Percentiles rank a stretch among this genome's conserved stretches.
These are phyloP conservation scores for Zeugodacus cucurbitae DNA, from an alignment of 1,140 invertebrate genomes.

Conservation along the genomic window DNA sequence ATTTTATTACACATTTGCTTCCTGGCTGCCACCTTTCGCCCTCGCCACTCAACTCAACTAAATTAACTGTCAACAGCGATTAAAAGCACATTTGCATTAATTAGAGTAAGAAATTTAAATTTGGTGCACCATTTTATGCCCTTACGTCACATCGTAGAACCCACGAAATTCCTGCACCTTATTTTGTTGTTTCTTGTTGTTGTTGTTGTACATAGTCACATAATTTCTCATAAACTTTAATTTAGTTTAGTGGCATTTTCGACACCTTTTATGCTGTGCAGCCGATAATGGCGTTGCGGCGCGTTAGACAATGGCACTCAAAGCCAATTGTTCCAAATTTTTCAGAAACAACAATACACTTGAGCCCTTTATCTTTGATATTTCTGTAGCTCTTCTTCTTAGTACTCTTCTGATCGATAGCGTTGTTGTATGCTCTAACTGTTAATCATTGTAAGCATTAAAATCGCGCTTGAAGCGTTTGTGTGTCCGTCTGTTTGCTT, in stretches of 20 bases:
- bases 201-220: not conserved
- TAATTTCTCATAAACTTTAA: conserved; percentile 33
- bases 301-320: not conserved
- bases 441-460: not conserved
- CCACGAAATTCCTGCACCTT: not conserved
- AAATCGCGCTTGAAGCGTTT: not conserved
- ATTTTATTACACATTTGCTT: not conserved
- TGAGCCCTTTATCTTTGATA: not conserved
- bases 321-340: not conserved
- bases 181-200: not conserved
- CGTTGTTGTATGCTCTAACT: not conserved
- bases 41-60: not conserved
- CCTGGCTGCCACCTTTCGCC: not conserved
- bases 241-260: conserved; percentile 34
- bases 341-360: not conserved
- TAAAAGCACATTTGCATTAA: conserved; percentile 65
- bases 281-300: not conserved
- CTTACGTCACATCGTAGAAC: not conserved
- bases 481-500: not conserved
- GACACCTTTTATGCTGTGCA: not conserved
- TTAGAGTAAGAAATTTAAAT: conserved; percentile 47
- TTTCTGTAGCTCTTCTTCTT: not conserved
- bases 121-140: not conserved
- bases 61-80: conserved; percentile 63
- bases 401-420: not conserved